These are phyloP conservation scores for Gallinago nigripennis DNA, from an alignment of 2,797 vertebrate species.

Conservation along the genomic window DNA sequence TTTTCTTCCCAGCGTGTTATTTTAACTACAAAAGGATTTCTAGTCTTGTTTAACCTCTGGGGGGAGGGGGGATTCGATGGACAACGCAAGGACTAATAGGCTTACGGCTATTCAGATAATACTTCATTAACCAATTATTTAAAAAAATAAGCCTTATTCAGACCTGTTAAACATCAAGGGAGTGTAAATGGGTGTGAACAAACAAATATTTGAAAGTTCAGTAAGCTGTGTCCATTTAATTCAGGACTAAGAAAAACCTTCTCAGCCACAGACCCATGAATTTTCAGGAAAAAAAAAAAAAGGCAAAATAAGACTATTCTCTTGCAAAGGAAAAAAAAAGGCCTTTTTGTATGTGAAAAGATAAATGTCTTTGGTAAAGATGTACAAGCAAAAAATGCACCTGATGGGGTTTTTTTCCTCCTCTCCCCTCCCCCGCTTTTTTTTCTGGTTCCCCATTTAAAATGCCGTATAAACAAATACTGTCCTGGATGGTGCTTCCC, in stretches of 20 bases:
- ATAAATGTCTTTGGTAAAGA: background rate
- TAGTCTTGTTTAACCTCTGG: conserved; percentile 52
- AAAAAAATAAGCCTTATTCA: conserved; percentile 28
- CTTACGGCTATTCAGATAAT: conserved; percentile 55
- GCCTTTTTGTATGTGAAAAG: background rate
- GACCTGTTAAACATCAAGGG: conserved; percentile 22
- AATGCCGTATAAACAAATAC: background rate
- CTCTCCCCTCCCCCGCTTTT: background rate
- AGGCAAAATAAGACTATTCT: background rate
- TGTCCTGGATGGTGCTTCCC: background rate
- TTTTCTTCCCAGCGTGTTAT: conserved; percentile 13
- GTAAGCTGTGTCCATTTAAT: background rate
- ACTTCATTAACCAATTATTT: conserved; percentile 51
- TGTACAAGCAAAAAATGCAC: background rate
- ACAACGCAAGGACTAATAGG: conserved; percentile 11
- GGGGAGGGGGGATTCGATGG: background rate
- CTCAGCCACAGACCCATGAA: background rate
- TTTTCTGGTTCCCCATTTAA: background rate
- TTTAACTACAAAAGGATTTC: conserved; percentile 47
- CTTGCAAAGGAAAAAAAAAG: background rate
- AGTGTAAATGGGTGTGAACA: conserved; percentile 27
- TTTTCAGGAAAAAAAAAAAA: background rate
- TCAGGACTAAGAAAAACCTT: conserved; percentile 1
- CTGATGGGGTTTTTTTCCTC: background rate
- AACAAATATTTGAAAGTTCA: conserved; percentile 39